phyloP scores from a whole-genome alignment of 2,113 vertebrate genomes.

The Axis porcinus region DNA sequence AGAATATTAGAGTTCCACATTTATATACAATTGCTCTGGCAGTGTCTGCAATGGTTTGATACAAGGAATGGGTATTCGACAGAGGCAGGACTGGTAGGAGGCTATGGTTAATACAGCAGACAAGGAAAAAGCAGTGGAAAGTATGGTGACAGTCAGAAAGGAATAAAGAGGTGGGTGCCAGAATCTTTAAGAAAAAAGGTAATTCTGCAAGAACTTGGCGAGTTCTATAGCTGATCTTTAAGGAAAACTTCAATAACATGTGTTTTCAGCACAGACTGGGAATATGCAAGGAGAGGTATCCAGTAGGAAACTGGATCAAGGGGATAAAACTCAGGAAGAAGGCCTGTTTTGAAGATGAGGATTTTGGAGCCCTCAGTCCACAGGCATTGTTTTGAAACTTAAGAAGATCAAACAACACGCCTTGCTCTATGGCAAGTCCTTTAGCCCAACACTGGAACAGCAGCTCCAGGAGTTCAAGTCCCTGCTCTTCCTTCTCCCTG shows the following conservation, averaged over 20 bases:
- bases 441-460: not conserved
- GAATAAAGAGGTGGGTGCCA: not conserved
- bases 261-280: not conserved
- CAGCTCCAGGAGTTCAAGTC: not conserved
- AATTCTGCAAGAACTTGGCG: not conserved
- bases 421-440: not conserved
- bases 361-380: not conserved
- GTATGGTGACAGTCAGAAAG: not conserved
- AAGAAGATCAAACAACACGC: not conserved
- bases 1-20: not conserved
- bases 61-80: not conserved
- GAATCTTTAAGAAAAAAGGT: not conserved
- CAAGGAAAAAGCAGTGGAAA: not conserved
- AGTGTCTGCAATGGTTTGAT: not conserved
- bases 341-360: not conserved
- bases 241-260: not conserved
- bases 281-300: not conserved
- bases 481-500: not conserved
- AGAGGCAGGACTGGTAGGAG: not conserved
- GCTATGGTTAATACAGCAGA: not conserved
- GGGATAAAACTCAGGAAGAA: not conserved
- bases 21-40: not conserved
- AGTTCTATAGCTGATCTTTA: not conserved
- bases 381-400: not conserved
- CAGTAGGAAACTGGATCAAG: not conserved